Base-by-base conservation (phyloP, 1,140 invertebrate species). In the Mya arenaria region DNA sequence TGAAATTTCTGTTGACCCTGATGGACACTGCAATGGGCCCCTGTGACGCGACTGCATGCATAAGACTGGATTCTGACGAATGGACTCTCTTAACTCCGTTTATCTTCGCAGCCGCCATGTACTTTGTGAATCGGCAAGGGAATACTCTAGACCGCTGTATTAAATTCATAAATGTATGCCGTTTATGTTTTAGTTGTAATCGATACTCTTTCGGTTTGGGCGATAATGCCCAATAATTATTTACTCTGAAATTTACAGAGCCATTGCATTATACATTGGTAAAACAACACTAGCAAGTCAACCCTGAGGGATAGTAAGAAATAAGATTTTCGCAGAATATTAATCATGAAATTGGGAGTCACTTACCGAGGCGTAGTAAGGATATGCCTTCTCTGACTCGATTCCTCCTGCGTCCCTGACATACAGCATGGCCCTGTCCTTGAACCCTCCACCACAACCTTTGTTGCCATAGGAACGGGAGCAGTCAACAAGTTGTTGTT, bases 401-500 rank as follows among this genome's bases (percentile, higher is more conserved):
- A 69, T 25, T 4, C 65, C 65, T n/a, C 32, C 65, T 34, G n/a
- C 17, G 23, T 13, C 19, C 32, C 19, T 19, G 34, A 69, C 36
- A 25, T 69, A 69, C 15, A 15, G n/a, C n/a, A 69, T 39, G 34
- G 65, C 65, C 1, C 23, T 25, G 34, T 17, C 39, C 32, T 23
- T 41, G n/a, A 23, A 6, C 19, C 52, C 52, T 55, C 41, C 52
- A 32, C 10, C n/a, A 55, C 41, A 73, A 0, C 44, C 52, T 2
- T 34, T 34, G 32, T 85, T 72, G 41, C 74, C 74, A 13, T 23
- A 1, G 23, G n/a, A 32, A 41, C 13, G 6, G 60, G 32, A 44
- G 30, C 36, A 65, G 39, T 77, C 34, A 6, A 69, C 65, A 19
- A 69, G 65, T 37, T 39, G 65, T n/a, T 69, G 65, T 44, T 69